Evolutionary conservation across 2,797 vertebrate species (phyloP), one percentile per base, ranked within the genome.

Genomic region (Psittacula echo): DNA sequence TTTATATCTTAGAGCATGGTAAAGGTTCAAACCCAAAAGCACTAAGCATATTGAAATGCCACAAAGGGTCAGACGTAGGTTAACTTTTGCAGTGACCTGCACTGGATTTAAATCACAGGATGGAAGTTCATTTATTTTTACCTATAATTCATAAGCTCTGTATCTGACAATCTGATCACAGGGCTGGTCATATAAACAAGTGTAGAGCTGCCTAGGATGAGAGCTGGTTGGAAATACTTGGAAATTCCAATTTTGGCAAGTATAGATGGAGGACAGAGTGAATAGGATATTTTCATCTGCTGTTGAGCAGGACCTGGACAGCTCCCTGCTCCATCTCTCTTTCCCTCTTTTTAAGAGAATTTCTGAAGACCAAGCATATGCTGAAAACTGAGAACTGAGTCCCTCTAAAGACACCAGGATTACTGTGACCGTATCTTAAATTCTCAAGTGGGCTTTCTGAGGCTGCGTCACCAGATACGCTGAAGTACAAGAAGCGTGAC

Each of bases 401-500:
- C 54, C 13, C 29, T 45, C 37, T 29, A 18, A 77, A 62, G 22
- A 18, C 37, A 13, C 9, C 16, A n/a, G 27, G 8, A 7, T 50
- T 60, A 5, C 24, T 18, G 34, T 10, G n/a, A 44, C 87, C 72
- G 19, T 23, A 0, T 34, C 34, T 51, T 39, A 16, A 81, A 41
- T 61, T 51, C 20, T 30, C 7, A 44, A 4, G 19, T 16, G 45
- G 19, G 5, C 5, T 83, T 83, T 50, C 42, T 80, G 64, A 60
- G n/a, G 6, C 22, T 50, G 24, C 32, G 34, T 34, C 51, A 29
- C 42, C 45, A 37, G 14, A 20, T 48, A 39, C 5, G 24, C 2
- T 3, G 3, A 51, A 75, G 44, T 3, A 2, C 42, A 73, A 45
- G n/a, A 32, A 34, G 26, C 2, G 1, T 10, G 21, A 24, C n/a